phyloP scores from a whole-genome alignment of 2,797 vertebrate species.

The Syndactyla subalaris region DNA sequence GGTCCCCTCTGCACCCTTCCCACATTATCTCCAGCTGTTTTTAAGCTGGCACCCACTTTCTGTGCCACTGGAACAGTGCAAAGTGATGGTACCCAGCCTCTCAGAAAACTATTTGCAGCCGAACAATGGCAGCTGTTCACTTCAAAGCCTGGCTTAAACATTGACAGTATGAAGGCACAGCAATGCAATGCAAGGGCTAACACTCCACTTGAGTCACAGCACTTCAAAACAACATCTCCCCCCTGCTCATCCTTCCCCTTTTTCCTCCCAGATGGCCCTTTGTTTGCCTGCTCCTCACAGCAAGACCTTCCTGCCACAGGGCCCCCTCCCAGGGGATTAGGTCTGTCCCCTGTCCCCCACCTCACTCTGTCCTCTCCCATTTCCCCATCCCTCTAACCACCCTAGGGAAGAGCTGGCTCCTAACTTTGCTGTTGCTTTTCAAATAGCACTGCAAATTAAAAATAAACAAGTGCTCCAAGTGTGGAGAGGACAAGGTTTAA shows the following conservation, averaged over 20 bases:
- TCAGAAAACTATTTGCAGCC: conserved; percentile 38
- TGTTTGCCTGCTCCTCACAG: conserved; percentile 43
- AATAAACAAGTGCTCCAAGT: not conserved
- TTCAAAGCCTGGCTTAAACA: conserved; percentile 48
- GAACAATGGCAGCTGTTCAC: conserved; percentile 56
- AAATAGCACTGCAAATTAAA: not conserved
- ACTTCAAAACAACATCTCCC: conserved; percentile 43
- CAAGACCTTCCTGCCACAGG: conserved; percentile 33
- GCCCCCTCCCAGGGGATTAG: not conserved
- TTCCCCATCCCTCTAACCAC: not conserved
- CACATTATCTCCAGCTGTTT: not conserved
- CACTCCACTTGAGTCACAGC: conserved; percentile 7
- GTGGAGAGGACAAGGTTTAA: not conserved
- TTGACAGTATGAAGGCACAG: conserved; percentile 7
- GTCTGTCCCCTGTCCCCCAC: not conserved
- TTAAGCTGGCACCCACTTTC: not conserved
- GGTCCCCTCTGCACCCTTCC: not conserved
- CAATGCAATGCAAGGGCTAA: conserved; percentile 37
- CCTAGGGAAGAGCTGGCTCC: not conserved
- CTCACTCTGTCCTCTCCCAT: not conserved
- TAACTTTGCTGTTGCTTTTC: not conserved
- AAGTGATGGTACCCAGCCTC: conserved; percentile 14
- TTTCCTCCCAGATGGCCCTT: conserved; percentile 57
- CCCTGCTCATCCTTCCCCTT: conserved; percentile 9
- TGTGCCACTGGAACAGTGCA: not conserved